Evolutionary conservation across 2,888 invertebrate genomes (phyloP).

Genomic region (Drosophila rellima): DNA sequence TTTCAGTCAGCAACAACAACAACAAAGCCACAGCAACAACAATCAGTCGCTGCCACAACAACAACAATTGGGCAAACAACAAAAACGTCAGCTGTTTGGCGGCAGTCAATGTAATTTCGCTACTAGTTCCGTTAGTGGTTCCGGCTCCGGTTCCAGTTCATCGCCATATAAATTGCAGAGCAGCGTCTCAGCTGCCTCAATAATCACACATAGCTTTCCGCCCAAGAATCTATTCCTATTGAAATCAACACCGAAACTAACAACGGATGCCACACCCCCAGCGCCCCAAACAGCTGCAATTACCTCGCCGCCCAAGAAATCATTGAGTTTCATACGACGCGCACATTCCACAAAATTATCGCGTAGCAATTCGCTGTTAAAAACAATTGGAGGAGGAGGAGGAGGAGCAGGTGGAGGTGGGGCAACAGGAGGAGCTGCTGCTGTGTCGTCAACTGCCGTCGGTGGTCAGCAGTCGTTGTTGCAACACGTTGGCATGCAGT

Average conservation of each 20-base stretch:
- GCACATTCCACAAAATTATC: conserved; percentile 91
- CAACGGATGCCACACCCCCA: conserved; percentile 31
- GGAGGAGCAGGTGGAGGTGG: conserved; percentile 10
- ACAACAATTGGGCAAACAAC: conserved; percentile 21
- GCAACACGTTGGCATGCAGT: conserved; percentile 20
- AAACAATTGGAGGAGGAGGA: conserved; percentile 79
- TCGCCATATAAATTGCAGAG: conserved; percentile 70
- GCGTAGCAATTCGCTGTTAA: conserved; percentile 88
- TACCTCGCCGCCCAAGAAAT: conserved; percentile 87
- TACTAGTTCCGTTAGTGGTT: conserved; percentile 18
- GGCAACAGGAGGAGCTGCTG: not conserved
- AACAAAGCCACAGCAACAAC: conserved; percentile 21
- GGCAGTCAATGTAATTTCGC: conserved; percentile 46
- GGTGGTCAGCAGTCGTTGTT: conserved; percentile 14
- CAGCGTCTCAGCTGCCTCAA: conserved; percentile 68
- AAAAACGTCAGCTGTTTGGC: conserved; percentile 75
- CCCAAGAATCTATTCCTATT: conserved; percentile 85
- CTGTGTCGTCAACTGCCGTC: not conserved
- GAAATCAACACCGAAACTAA: conserved; percentile 82
- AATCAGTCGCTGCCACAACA: conserved; percentile 26
- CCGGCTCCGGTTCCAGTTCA: conserved; percentile 16
- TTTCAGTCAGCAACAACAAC: conserved; percentile 14
- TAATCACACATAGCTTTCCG: conserved; percentile 85
- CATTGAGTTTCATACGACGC: conserved; percentile 89
- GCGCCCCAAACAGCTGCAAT: conserved; percentile 76